Conservation (phyloP, 2,888 invertebrate species). For the Plusia festucae region DNA sequence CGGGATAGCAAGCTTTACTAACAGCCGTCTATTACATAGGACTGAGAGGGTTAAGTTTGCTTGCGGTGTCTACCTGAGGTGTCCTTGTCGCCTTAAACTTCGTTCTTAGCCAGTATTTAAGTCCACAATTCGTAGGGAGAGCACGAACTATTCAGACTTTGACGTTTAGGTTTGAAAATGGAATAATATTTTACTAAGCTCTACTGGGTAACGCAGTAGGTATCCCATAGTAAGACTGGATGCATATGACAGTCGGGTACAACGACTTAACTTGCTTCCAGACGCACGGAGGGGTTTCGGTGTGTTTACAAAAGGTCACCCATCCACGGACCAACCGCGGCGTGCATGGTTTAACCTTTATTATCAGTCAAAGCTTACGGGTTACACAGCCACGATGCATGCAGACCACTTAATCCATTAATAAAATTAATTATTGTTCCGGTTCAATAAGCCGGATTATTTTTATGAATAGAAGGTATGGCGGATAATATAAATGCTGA, state of each 20-base stretch:
- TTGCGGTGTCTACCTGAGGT: slow-evolving; percentile 50
- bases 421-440: background rate
- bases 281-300: too few relatives aligned
- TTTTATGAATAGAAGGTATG: background rate
- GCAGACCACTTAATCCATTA: too few relatives aligned
- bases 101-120: slow-evolving; percentile 39
- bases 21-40: slow-evolving; percentile 34
- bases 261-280: too few relatives aligned
- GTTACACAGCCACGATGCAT: too few relatives aligned
- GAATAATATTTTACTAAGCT: background rate
- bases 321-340: too few relatives aligned
- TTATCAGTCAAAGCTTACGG: too few relatives aligned
- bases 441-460: background rate
- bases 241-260: too few relatives aligned
- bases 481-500: background rate
- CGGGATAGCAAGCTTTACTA: slow-evolving; percentile 34
- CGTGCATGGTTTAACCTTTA: too few relatives aligned
- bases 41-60: slow-evolving; percentile 49
- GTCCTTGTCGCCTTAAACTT: slow-evolving; percentile 43
- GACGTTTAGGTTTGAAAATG: slow-evolving; percentile 30
- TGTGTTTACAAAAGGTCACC: too few relatives aligned
- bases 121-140: slow-evolving; percentile 49
- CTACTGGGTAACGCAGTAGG: too few relatives aligned
- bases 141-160: slow-evolving; percentile 47
- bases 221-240: too few relatives aligned